These are phyloP conservation scores for Bombus vancouverensis DNA, from an alignment of 1,140 invertebrate genomes.

Conservation along the genomic window DNA sequence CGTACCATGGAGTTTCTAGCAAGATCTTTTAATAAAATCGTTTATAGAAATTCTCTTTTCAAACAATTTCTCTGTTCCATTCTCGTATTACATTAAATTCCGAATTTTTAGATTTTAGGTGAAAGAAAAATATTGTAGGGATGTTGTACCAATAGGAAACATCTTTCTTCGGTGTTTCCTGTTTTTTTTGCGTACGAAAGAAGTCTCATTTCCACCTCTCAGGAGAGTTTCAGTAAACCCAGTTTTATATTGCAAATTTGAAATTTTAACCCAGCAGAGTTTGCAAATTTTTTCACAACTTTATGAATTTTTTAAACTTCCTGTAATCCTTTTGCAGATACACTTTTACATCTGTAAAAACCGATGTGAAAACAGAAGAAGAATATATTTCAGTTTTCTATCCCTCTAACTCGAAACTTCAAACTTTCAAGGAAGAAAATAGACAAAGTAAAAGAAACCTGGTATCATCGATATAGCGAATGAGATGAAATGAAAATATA, in stretches of 20 bases:
- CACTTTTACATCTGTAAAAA: neutral
- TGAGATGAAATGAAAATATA: neutral
- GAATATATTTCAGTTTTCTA: neutral
- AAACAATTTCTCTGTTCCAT: too few species aligned
- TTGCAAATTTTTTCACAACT: neutral
- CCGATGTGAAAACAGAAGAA: neutral
- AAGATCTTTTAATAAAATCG: too few species aligned
- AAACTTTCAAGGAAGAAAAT: neutral
- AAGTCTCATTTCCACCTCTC: neutral
- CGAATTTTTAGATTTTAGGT: too few species aligned
- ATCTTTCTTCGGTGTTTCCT: too few species aligned
- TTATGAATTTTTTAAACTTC: neutral
- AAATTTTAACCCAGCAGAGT: neutral
- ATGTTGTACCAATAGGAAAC: too few species aligned
- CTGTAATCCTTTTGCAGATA: neutral
- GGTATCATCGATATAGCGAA: neutral
- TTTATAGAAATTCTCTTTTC: too few species aligned
- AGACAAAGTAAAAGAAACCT: neutral
- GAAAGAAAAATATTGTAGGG: too few species aligned
- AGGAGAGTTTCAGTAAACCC: neutral
- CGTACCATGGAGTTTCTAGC: too few species aligned
- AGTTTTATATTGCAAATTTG: neutral
- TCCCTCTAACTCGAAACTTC: neutral
- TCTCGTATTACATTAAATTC: too few species aligned
- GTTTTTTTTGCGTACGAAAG: neutral